Percentiles rank a stretch among this genome's conserved stretches.
These are phyloP conservation scores for Epicauta chinensis DNA, from an alignment of 1,140 invertebrate species.

Conservation along the genomic window DNA sequence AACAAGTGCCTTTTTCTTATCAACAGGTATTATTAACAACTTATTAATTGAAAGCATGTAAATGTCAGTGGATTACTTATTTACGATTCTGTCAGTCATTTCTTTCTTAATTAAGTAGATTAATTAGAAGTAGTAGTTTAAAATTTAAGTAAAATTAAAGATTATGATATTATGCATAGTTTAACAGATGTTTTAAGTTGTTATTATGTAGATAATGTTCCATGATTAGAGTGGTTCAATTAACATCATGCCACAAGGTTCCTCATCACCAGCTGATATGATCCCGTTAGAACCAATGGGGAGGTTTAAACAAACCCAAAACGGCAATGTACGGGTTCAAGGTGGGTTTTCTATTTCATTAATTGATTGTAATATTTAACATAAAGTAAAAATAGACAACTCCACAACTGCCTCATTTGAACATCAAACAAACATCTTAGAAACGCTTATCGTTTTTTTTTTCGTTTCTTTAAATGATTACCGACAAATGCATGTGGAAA, in stretches of 20 bases:
- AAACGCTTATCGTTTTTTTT: too few species aligned
- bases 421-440: too few species aligned
- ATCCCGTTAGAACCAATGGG: conserved; percentile 39
- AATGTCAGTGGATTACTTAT: conserved; percentile 6
- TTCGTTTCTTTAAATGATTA: too few species aligned
- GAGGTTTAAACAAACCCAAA: conserved; percentile 38
- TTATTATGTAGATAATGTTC: conserved; percentile 13
- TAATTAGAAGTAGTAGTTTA: conserved; percentile 6
- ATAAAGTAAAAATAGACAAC: neutral
- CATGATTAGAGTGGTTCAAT: conserved; percentile 13
- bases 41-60: conserved; percentile 15
- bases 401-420: conserved; percentile 18
- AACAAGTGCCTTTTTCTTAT: conserved; percentile 3
- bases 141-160: conserved; percentile 6
- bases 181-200: conserved; percentile 9
- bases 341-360: conserved; percentile 28
- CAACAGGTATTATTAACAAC: conserved; percentile 12
- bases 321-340: conserved; percentile 35
- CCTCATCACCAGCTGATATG: conserved; percentile 25
- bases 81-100: conserved; percentile 10
- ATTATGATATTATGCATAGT: conserved; percentile 12
- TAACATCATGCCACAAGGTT: conserved; percentile 23
- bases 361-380: neutral
- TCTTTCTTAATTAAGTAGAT: too few species aligned
- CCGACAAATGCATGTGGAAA: too few species aligned